phyloP scores from a whole-genome alignment of 2,797 vertebrate species.

The Tenualosa ilisha region DNA sequence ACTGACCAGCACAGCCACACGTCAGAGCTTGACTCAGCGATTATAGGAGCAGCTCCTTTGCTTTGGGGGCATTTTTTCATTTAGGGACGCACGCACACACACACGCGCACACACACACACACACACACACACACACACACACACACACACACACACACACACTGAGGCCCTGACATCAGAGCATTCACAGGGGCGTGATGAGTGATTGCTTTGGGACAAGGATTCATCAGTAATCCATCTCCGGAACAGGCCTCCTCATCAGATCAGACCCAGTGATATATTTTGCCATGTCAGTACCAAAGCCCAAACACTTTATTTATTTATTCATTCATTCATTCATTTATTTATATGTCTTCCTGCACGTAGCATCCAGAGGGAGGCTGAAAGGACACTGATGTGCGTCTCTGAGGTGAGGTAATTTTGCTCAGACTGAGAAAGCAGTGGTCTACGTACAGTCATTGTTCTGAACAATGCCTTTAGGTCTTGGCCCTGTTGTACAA shows the following conservation, averaged over 20 bases:
- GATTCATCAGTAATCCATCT: constrained; percentile 42
- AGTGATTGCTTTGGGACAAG: background rate
- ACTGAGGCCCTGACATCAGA: background rate
- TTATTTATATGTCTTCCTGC: background rate
- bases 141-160: constrained; percentile 1
- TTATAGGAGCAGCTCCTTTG: constrained; percentile 41
- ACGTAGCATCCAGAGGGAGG: background rate
- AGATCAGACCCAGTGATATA: constrained; percentile 21
- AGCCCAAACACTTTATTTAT: constrained; percentile 17
- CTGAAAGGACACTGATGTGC: background rate
- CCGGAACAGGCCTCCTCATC: constrained; percentile 32
- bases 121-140: background rate
- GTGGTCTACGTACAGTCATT: background rate
- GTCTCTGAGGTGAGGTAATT: background rate
- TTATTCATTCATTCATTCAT: background rate
- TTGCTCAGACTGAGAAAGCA: background rate
- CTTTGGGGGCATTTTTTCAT: constrained; percentile 39
- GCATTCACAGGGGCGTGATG: background rate
- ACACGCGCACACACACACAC: background rate
- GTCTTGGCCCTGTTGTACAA: background rate
- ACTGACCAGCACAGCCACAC: background rate
- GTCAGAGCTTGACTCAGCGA: constrained; percentile 38
- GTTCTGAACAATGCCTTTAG: background rate
- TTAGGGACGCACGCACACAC: constrained; percentile 21
- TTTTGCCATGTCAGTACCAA: constrained; percentile 31